Base-by-base conservation (phyloP, 2,888 invertebrate species). In the Lucinisca nassula region DNA sequence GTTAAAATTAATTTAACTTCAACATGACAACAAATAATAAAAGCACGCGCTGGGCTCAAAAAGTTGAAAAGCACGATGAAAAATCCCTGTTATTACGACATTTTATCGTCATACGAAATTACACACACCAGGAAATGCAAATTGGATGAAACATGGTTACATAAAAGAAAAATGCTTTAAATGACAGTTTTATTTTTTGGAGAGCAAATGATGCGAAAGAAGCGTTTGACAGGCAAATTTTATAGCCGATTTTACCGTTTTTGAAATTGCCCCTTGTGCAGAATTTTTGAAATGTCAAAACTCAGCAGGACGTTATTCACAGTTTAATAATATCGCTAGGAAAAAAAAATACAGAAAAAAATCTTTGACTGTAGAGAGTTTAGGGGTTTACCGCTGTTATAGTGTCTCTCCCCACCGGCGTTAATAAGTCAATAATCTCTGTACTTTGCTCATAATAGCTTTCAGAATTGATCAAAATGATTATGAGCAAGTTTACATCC, bases 21-120 rank as follows among this genome's bases (percentile, higher is more conserved):
- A 61, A 61, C 17, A 61, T 61, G 61, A 61, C 61, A 61, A 30
- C 61, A 61, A 61, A 2, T 61, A 61, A 61, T 61, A 61, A 61
- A 61, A 61, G 61, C 61, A 61, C 61, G 61, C 61, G 61, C 61
- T 61, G 27, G 1, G n/a, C 24, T 61, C 61, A 61, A 27, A 14
- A 17, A 61, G 27, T 61, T 61, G 61, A 30, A 61, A 27, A 61
- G 61, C n/a, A 30, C 24, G 24, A 61, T n/a, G 24, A 61, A 61
- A 61, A n/a, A 61, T 61, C 24, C 17, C 61, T 61, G 27, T 61
- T 24, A 61, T 61, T 61, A 61, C 61, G 61, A 61, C n/a, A 61
- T 61, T 61, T 61, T 61, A 61, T 61, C 61, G 61, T 61, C 8
- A 30, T 6, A 61, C n/a, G 14, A 61, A 61, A 61, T 61, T 27